Conservation (phyloP, 2,113 vertebrate species). For the Helogale parvula region DNA sequence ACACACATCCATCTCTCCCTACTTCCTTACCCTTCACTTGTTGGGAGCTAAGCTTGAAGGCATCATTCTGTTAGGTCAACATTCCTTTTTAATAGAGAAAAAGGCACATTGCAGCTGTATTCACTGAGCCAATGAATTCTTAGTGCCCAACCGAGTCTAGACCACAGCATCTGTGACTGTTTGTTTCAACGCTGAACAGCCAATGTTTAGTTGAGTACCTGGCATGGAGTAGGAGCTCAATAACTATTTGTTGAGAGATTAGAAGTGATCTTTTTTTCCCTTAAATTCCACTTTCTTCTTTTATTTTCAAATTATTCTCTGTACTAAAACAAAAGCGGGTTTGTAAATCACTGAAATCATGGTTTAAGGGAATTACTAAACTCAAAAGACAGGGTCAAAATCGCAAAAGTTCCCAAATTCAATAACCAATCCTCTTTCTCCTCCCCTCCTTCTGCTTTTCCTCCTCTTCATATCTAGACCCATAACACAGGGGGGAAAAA, state of each 20-base stretch:
- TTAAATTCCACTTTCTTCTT: conserved; percentile 2
- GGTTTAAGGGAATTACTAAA: background rate
- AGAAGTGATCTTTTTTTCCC: background rate
- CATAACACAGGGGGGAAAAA: background rate
- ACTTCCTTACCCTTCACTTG: background rate
- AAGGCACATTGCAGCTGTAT: background rate
- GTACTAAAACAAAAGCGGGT: background rate
- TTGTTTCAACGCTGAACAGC: background rate
- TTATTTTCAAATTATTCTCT: conserved; percentile 3
- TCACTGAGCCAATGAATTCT: background rate
- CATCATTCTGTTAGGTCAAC: background rate
- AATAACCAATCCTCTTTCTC: background rate
- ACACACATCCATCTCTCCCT: background rate
- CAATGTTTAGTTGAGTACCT: background rate
- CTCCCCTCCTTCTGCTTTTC: background rate
- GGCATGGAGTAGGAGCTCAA: background rate
- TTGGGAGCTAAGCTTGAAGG: background rate
- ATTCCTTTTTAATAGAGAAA: background rate
- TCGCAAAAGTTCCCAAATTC: background rate
- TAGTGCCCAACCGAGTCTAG: background rate
- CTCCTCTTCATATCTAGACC: background rate
- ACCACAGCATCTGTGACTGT: background rate
- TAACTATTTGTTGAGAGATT: background rate
- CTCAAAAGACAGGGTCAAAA: background rate
- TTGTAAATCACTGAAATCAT: background rate